A percentile compares a stretch with the other conserved stretches of the same genome.
Conservation (phyloP, 2,888 invertebrate genomes). For the Conistra vaccinii region DNA sequence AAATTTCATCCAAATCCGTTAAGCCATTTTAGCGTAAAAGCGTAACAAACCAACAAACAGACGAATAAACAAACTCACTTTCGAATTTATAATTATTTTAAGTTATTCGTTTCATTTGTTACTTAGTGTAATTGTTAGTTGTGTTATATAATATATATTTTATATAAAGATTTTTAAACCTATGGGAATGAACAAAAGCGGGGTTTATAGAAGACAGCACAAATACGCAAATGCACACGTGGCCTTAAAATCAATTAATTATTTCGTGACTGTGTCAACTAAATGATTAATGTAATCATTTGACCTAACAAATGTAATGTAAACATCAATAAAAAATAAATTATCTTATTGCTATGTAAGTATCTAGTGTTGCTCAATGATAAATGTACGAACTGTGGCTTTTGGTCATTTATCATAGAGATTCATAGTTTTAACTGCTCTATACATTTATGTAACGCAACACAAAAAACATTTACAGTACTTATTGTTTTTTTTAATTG, state of each 20-base stretch:
- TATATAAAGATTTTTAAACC: background rate
- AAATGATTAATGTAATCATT: slow-evolving; percentile 46
- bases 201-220: too few species aligned
- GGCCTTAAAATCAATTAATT: slow-evolving; percentile 40
- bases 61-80: too few species aligned
- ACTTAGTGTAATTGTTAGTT: too few species aligned
- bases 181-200: background rate
- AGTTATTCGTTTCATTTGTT: too few species aligned
- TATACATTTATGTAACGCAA: too few species aligned
- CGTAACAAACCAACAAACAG: too few species aligned
- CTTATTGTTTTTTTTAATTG: too few species aligned
- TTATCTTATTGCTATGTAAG: slow-evolving; percentile 48
- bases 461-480: too few species aligned
- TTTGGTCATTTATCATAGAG: slow-evolving; percentile 21
- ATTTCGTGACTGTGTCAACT: background rate
- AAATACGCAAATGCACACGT: background rate
- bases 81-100: too few species aligned
- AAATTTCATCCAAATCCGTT: too few species aligned
- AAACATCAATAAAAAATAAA: slow-evolving; percentile 46
- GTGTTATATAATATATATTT: background rate
- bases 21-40: too few species aligned
- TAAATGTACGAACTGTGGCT: slow-evolving; percentile 29
- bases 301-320: slow-evolving; percentile 46
- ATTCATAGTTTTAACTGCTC: background rate
- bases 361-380: slow-evolving; percentile 18